A percentile compares a stretch with the other conserved stretches of the same genome.
phyloP scores from a whole-genome alignment of 2,113 vertebrate genomes.

The Rhinopomastus cyanomelas region DNA sequence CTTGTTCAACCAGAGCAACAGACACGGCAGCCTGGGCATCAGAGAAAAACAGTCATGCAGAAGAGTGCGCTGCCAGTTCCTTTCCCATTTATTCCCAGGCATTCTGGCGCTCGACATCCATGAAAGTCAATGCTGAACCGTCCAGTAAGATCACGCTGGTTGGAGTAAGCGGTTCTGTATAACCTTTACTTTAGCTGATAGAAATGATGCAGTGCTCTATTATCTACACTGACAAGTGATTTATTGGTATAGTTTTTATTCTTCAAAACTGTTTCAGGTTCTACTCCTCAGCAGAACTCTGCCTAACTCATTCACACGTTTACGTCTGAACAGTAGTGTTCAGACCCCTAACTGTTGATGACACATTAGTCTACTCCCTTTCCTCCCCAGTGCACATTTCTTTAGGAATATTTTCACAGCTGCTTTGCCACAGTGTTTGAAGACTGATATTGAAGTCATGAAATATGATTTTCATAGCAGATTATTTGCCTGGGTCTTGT shows the following conservation, averaged over 20 bases:
- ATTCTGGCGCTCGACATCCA: not conserved
- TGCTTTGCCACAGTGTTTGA: not conserved
- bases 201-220: conserved; percentile 71
- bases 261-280: conserved; percentile 51
- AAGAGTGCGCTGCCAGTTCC: not conserved
- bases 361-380: not conserved
- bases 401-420: not conserved
- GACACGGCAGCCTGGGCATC: not conserved
- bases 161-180: conserved; percentile 36
- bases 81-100: not conserved
- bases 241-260: conserved; percentile 65
- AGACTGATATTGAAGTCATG: not conserved
- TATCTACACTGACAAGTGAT: conserved; percentile 68
- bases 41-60: not conserved
- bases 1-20: not conserved
- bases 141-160: conserved; percentile 1
- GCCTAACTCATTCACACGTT: conserved; percentile 31
- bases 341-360: not conserved
- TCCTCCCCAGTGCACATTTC: not conserved
- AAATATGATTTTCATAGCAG: not conserved
- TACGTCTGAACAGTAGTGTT: not conserved
- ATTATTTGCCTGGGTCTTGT: not conserved
- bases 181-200: conserved; percentile 58
- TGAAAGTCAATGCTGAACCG: conserved; percentile 20
- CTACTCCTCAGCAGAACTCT: conserved; percentile 18